Evolutionary conservation across 2,113 vertebrate genomes (phyloP), one percentile per base, ranked within the genome.

Genomic region (Lagenorhynchus albirostris): DNA sequence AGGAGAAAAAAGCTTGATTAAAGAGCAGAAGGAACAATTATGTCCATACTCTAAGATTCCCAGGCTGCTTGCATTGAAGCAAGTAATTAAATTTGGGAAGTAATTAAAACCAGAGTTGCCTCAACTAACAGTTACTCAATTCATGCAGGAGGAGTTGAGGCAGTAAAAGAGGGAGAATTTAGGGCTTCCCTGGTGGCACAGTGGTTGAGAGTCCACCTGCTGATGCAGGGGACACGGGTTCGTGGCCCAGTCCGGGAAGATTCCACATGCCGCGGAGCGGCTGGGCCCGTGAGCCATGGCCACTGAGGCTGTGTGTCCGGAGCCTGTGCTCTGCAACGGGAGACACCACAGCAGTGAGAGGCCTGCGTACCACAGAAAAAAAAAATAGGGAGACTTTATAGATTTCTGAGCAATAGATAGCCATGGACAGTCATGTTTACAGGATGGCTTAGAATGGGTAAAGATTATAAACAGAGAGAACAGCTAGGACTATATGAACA

Each of bases 201-300:
- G 47, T 50, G 47, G 47, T 50, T 50, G 47, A 50, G 2, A 50
- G 47, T 50, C 12, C 47, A 1, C 12, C 47, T 50, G 47, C 47
- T 1, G 12, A 50, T 47, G 47, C 47, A 47, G 47, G 47, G 47
- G 47, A 47, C 47, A 47, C 8, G 11, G 47, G 11, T 47, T 47
- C 11, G 2, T 47, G 47, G 11, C 47, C 47, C 11, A 2, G 44
- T 47, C 10, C 44, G 10, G 44, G 44, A 47, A 11, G 44, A 11
- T 47, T 9, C 2, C 44, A 47, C 10, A 0, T 47, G 44, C 44
- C 44, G 10, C 10, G 0, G 2, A 47, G 10, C 10, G 10, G 10
- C 44, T 47, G 44, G 44, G 44, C 10, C 44, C 44, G 10, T 47
- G 44, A 47, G 44, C 44, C 44, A 47, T 12, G 44, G 47, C 11